Evolutionary conservation across 2,888 invertebrate species (phyloP).

Genomic region (Gari tellinella): DNA sequence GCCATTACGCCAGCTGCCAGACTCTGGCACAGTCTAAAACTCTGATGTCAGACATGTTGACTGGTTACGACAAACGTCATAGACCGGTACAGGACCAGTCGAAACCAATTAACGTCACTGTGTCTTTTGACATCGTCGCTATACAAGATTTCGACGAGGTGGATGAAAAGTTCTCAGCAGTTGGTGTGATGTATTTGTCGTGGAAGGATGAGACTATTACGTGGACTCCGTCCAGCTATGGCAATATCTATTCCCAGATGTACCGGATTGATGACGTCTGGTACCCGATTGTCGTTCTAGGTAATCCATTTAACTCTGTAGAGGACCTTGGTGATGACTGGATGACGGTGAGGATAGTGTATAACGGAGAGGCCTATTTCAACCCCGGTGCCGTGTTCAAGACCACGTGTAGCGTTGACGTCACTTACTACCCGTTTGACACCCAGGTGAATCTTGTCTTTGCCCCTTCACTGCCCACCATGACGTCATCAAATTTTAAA

Average conservation of each 20-base stretch:
- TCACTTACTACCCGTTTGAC: slow-evolving; percentile 59
- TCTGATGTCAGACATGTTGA: slow-evolving; percentile 17
- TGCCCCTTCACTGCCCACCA: no score
- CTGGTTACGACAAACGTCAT: slow-evolving; percentile 20
- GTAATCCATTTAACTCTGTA: slow-evolving; percentile 50
- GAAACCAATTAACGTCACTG: slow-evolving; percentile 9
- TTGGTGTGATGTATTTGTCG: slow-evolving; percentile 24
- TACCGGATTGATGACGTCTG: slow-evolving; percentile 45
- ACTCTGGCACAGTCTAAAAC: no score
- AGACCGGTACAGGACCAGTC: slow-evolving; percentile 33
- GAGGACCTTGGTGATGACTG: slow-evolving; percentile 39
- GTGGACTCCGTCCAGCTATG: slow-evolving; percentile 47
- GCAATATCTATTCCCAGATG: slow-evolving; percentile 25
- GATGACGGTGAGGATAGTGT: slow-evolving; percentile 37
- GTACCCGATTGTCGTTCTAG: slow-evolving; percentile 50
- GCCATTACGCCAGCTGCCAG: no score
- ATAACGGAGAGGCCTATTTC: slow-evolving; percentile 41
- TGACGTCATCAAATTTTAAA: no score
- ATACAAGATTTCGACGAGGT: slow-evolving; percentile 56
- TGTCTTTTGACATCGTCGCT: slow-evolving; percentile 34
- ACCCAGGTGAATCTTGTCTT: slow-evolving; percentile 36
- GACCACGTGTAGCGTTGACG: slow-evolving; percentile 51
- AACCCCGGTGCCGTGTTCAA: slow-evolving; percentile 45
- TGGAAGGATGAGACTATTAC: slow-evolving; percentile 48
- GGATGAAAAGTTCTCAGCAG: slow-evolving; percentile 37